These are phyloP conservation scores for Chrysoperla carnea DNA, from an alignment of 1,140 invertebrate genomes.

Conservation along the genomic window DNA sequence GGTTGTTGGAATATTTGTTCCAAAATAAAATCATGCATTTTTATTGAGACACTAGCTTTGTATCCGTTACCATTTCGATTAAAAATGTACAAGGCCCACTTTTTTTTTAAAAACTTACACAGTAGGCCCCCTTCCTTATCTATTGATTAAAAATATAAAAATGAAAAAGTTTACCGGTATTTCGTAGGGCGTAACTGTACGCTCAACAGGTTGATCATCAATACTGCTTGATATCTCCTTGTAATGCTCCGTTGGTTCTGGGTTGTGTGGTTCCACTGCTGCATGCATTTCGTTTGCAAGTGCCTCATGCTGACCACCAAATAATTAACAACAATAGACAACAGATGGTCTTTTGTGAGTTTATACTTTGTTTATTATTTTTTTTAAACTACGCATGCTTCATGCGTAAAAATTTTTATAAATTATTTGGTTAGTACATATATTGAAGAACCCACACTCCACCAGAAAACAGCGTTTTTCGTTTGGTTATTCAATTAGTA, in stretches of 20 bases:
- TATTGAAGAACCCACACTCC: too few species aligned
- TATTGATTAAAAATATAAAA: too few species aligned
- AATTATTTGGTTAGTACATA: too few species aligned
- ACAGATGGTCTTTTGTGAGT: background rate
- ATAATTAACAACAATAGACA: background rate
- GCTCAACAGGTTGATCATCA: constrained; percentile 23
- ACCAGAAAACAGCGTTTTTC: too few species aligned
- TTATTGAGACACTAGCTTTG: too few species aligned
- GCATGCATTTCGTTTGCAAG: constrained; percentile 10
- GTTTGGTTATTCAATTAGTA: too few species aligned
- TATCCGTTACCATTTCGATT: too few species aligned
- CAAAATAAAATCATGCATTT: too few species aligned
- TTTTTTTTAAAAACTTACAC: too few species aligned
- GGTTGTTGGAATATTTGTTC: too few species aligned
- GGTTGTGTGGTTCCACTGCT: constrained; percentile 11
- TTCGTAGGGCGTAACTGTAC: background rate
- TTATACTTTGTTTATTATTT: background rate
- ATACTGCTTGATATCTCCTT: constrained; percentile 30
- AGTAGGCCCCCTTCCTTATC: too few species aligned
- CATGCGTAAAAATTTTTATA: background rate
- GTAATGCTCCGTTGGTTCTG: constrained; percentile 26
- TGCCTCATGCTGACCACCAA: constrained; percentile 17
- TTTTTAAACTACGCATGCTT: background rate
- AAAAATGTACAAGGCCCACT: too few species aligned
- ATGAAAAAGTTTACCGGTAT: background rate